Conservation (phyloP, 2,113 vertebrate species). For the Microcebus griseorufus region DNA sequence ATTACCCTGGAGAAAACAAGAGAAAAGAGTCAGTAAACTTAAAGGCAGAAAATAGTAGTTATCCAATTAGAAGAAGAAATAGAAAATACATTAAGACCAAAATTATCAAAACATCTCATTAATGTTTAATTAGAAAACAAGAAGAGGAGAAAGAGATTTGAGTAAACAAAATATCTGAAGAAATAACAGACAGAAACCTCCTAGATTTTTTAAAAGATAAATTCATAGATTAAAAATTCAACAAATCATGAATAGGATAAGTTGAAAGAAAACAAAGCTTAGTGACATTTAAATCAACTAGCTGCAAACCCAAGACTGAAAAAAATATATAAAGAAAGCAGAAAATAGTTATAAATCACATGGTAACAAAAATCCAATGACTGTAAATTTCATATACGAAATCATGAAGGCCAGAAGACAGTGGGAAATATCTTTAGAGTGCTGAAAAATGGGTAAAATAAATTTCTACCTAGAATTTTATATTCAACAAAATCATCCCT, state of each 20-base stretch:
- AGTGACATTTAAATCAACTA: not conserved
- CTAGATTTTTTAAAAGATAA: not conserved
- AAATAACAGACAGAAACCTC: not conserved
- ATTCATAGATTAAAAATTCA: not conserved
- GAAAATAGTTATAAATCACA: not conserved
- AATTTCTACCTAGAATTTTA: too few relatives aligned
- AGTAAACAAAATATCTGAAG: not conserved
- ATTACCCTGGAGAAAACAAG: too few relatives aligned
- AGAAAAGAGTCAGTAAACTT: too few relatives aligned
- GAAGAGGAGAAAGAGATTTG: not conserved
- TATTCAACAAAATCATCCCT: too few relatives aligned
- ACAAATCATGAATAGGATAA: not conserved
- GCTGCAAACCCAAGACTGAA: not conserved
- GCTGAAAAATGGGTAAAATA: not conserved
- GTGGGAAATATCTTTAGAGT: not conserved
- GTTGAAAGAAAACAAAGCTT: not conserved
- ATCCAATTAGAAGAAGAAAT: too few relatives aligned
- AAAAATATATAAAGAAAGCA: not conserved
- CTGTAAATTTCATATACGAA: not conserved
- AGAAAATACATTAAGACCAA: too few relatives aligned
- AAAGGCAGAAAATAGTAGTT: too few relatives aligned
- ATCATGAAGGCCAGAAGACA: not conserved
- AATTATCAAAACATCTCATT: not conserved
- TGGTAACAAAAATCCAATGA: not conserved
- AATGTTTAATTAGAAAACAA: not conserved